Percentiles rank a stretch among this genome's conserved stretches.
These are phyloP conservation scores for Tachystola acroxantha DNA, from an alignment of 2,888 invertebrate genomes.

Conservation along the genomic window DNA sequence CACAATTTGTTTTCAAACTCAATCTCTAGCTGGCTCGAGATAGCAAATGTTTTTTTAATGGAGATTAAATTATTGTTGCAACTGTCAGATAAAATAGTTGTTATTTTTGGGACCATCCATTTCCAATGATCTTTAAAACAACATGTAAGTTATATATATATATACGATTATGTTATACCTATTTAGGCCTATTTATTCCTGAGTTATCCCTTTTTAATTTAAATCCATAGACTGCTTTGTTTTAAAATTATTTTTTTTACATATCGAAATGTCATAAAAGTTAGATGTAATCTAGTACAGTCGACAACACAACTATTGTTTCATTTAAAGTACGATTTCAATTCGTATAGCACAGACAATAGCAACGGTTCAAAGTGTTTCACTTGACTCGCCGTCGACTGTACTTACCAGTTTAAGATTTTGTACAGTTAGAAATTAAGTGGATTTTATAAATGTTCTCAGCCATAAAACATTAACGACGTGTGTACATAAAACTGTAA, in stretches of 20 bases:
- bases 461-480: not conserved
- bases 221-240: constrained; percentile 59
- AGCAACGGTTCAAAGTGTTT: too few relatives aligned
- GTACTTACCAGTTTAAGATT: not conserved
- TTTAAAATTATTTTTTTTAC: constrained; percentile 7
- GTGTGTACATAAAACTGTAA: constrained; percentile 4
- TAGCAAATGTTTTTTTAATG: too few relatives aligned
- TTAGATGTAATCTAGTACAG: not conserved
- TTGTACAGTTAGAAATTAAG: constrained; percentile 3
- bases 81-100: too few relatives aligned
- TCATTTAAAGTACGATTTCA: not conserved
- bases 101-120: too few relatives aligned
- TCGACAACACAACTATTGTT: not conserved
- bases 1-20: too few relatives aligned
- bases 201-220: constrained; percentile 8
- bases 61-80: too few relatives aligned
- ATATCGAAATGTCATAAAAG: not conserved
- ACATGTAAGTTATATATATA: too few relatives aligned
- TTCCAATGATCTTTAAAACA: too few relatives aligned
- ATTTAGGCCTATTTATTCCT: too few relatives aligned
- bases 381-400: too few relatives aligned
- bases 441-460: not conserved
- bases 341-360: not conserved
- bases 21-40: too few relatives aligned
- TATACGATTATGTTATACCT: too few relatives aligned